Evolutionary conservation across 2,797 vertebrate species (phyloP).

Genomic region (Sebastes glaucus): DNA sequence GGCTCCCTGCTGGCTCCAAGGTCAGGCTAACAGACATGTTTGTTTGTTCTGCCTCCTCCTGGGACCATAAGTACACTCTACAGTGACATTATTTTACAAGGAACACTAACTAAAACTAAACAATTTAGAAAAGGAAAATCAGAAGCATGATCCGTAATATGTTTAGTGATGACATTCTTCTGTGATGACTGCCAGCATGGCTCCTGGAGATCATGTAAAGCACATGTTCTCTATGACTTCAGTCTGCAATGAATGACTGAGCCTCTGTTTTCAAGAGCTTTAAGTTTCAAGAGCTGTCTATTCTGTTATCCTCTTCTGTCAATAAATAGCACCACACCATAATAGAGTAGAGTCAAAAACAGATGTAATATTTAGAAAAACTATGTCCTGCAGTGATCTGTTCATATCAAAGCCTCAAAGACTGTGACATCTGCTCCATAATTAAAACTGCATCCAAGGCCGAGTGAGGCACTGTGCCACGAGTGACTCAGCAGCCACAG

Average conservation of each 20-base stretch:
- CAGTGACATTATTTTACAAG: neutral
- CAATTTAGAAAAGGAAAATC: neutral
- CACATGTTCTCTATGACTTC: neutral
- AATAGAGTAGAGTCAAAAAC: neutral
- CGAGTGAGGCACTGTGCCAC: neutral
- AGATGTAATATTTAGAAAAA: neutral
- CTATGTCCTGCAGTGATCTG: neutral
- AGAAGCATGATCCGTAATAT: neutral
- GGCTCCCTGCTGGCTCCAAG: slow-evolving; percentile 25
- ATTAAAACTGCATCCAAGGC: slow-evolving; percentile 30
- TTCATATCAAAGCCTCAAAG: slow-evolving; percentile 17
- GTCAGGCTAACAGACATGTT: slow-evolving; percentile 27
- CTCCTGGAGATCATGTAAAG: slow-evolving; percentile 12
- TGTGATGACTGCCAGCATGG: neutral
- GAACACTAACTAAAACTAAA: neutral
- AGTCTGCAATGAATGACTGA: slow-evolving; percentile 20
- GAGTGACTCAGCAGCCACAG: slow-evolving; percentile 56
- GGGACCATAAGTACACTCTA: neutral
- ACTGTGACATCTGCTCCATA: slow-evolving; percentile 10
- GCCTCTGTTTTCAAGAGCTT: slow-evolving; percentile 27
- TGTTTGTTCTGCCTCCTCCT: slow-evolving; percentile 18
- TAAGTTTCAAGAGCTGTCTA: slow-evolving; percentile 19
- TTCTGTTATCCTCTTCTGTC: neutral
- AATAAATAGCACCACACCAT: neutral
- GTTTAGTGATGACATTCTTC: neutral